phyloP scores from a whole-genome alignment of 2,888 invertebrate species.

The Craniophora ligustri region DNA sequence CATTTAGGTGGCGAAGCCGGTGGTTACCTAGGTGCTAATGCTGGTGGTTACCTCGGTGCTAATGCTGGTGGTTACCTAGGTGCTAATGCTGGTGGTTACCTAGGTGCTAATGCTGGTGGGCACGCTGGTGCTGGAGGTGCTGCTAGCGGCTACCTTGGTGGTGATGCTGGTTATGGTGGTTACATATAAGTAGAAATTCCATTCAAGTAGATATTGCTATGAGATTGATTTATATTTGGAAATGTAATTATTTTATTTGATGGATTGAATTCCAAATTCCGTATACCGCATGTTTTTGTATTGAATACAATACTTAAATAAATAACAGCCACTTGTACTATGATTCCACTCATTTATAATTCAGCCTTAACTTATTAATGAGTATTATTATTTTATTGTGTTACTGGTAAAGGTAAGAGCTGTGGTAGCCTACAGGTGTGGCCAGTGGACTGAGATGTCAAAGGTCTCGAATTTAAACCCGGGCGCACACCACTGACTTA shows the following conservation, averaged over 20 bases:
- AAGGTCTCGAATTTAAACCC: too few relatives aligned
- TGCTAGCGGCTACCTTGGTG: background rate
- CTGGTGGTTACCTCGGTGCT: background rate
- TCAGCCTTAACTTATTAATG: too few relatives aligned
- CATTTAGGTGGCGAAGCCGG: background rate
- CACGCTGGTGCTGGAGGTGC: background rate
- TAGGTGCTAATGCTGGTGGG: background rate
- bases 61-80: background rate
- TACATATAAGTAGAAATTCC: background rate
- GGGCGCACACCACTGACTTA: too few relatives aligned
- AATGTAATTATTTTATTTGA: background rate
- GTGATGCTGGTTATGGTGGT: background rate
- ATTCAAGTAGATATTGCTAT: background rate
- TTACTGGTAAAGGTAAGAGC: too few relatives aligned
- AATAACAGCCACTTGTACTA: background rate
- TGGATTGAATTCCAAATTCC: constrained; percentile 1
- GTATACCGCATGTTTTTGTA: background rate
- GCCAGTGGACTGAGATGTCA: too few relatives aligned
- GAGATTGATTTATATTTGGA: constrained; percentile 4
- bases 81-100: background rate
- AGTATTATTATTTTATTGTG: too few relatives aligned
- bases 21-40: background rate
- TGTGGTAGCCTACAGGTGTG: too few relatives aligned
- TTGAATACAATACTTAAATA: background rate
- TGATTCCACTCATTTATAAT: background rate